Conservation (phyloP, 2,113 vertebrate species). For the Centrocercus urophasianus region DNA sequence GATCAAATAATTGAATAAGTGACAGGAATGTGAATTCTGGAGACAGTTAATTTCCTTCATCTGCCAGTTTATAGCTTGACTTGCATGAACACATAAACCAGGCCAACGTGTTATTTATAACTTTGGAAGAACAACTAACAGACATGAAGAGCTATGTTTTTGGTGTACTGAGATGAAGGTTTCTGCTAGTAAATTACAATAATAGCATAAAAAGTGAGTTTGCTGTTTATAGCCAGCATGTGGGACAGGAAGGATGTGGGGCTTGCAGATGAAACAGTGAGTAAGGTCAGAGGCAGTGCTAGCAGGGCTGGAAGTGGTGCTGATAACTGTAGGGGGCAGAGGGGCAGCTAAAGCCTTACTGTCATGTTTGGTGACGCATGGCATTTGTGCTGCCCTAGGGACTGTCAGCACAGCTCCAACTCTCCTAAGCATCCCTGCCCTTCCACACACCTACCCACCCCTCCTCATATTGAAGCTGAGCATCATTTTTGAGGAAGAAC, state of each 20-base stretch:
- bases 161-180: neutral
- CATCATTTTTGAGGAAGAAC: neutral
- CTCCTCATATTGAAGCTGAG: neutral
- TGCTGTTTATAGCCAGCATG: neutral
- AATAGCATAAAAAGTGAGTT: neutral
- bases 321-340: neutral
- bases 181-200: conserved; percentile 17
- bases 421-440: neutral
- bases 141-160: neutral
- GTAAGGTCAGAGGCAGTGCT: neutral
- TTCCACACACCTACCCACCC: rapidly evolving
- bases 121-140: conserved; percentile 53
- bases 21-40: conserved; percentile 68
- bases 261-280: neutral
- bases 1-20: conserved; percentile 75
- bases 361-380: neutral
- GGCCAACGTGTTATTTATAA: conserved; percentile 66
- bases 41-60: conserved; percentile 67
- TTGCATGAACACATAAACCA: conserved; percentile 59
- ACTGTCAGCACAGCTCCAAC: neutral
- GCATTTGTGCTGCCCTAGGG: neutral
- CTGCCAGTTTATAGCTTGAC: conserved; percentile 37
- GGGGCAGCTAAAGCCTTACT: neutral
- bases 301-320: neutral
- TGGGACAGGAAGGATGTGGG: neutral